Base-by-base conservation (phyloP, 2,113 vertebrate genomes). In the Ceyx cyanopectus region DNA sequence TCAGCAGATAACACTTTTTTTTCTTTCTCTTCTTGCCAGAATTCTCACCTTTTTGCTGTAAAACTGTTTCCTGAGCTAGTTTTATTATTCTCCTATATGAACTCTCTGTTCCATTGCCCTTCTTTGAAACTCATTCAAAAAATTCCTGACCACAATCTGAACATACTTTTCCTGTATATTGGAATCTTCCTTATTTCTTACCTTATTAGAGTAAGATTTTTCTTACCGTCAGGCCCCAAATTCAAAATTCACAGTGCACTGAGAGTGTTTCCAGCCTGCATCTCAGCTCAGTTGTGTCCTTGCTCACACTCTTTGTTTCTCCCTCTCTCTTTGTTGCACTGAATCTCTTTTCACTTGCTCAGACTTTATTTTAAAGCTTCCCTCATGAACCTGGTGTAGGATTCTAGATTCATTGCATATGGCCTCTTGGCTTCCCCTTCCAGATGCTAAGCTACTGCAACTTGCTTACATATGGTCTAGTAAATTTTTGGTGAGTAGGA, bases 401-500 rank as follows among this genome's bases (percentile, higher is more conserved):
- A 90, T 40, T 87, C 72, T 68, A 74, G 83, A 87, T 90, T 87
- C 79, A 87, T 84, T 65, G 51, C 57, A 16, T 41, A 54, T 20
- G 30, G 62, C 30, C 79, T 87, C 73, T 54, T 29, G 37, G 62
- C 22, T 87, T 13, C 45, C n/a, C 32, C 29, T 50, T 90, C 83
- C 87, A 93, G 73, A 87, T 87, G 88, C 50, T 87, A 37, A 65
- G 79, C 62, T 74, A 65, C 73, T 46, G 87, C 61, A 75, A 54
- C 51, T 69, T 90, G 73, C 43, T 53, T 77, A 41, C 70, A 70
- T 66, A 72, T 84, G 78, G 73, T 65, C 74, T 75, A 87, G 74
- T 90, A 90, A 93, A 93, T 93, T 80, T 87, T 74, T 60, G 62
- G 50, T 50, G 40, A 70, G 67, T 65, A 80, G 83, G 68, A 75